Percentiles rank a stretch among this genome's conserved stretches.
phyloP scores from a whole-genome alignment of 2,888 invertebrate genomes.

The Lasius fuliginosus region DNA sequence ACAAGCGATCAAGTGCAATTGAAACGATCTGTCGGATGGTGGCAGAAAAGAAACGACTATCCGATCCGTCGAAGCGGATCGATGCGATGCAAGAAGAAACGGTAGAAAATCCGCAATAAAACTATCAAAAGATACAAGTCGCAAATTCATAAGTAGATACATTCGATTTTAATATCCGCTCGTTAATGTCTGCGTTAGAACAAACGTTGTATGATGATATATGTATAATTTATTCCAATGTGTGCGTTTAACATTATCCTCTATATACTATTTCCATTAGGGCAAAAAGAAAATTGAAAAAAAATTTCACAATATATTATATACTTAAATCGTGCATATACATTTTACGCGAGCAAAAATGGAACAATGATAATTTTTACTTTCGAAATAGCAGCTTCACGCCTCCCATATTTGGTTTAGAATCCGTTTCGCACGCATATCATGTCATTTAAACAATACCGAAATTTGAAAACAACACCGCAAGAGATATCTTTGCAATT shows the following conservation, averaged over 20 bases:
- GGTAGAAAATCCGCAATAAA: constrained; percentile 44
- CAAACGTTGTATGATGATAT: neutral
- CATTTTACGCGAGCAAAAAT: neutral
- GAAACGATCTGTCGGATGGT: constrained; percentile 53
- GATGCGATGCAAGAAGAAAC: constrained; percentile 55
- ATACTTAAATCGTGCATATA: neutral
- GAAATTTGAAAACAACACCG: constrained; percentile 67
- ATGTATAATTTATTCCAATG: constrained; percentile 2
- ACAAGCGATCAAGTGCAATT: constrained; percentile 65
- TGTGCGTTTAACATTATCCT: neutral
- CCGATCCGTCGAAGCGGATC: constrained; percentile 64
- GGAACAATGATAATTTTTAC: constrained; percentile 16
- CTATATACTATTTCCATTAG: neutral
- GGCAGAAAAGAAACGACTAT: constrained; percentile 52
- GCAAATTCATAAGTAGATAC: constrained; percentile 24
- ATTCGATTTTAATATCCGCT: neutral
- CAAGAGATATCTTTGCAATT: constrained; percentile 57
- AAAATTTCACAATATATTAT: neutral
- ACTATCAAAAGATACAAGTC: neutral
- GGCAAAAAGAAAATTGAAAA: neutral
- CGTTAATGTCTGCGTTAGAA: neutral
- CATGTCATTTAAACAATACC: constrained; percentile 44
- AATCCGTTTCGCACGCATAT: constrained; percentile 38
- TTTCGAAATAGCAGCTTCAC: constrained; percentile 5
- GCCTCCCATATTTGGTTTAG: constrained; percentile 3